Base-by-base conservation (phyloP, 2,797 vertebrate genomes). In the Coilia nasus region DNA sequence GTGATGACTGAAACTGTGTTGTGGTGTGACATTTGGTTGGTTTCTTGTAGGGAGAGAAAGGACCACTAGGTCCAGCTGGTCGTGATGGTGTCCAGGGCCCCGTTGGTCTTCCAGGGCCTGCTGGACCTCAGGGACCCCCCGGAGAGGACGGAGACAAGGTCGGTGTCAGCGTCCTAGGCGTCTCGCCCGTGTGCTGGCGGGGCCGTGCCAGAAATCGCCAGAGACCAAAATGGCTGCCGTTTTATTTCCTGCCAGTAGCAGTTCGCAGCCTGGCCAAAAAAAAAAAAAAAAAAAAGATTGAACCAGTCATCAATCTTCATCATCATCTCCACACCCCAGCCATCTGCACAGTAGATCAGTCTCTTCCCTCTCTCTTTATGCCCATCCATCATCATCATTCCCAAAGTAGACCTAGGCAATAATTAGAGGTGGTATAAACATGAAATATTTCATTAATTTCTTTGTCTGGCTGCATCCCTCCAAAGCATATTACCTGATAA, bases 141-240 rank as follows among this genome's bases (percentile, higher is more conserved):
- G 98, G 98, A 93, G 98, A 99, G 93, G 98, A 99, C 0, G 98
- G 98, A 85, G 98, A 99, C 94, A 99, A 99, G 97, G 98, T 99
- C 64, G 90, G 94, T 92, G 35, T n/a, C n/a, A n/a, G n/a, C n/a
- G 71, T 75, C 71, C 71, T 2, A 31, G 14, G 14, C 19, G 35
- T 78, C 71, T 35, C 1, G 71, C 35, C 35, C 21, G 31, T 1
- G 41, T 0, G 2, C 0, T 78, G 31, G 35, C 35, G 1, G 1
- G 35, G 71, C 28, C 15, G 11, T 35, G 12, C 62, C 35, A 44
- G 31, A 78, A 41, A 78, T 31, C n/a, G n/a, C n/a, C n/a, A n/a
- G 71, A 9, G 71, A 78, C 71, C 71, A 78, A 78, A 78, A 78
- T 35, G 28, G 71, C 71, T 78, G 35, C 5, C 35, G 14, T 75